A percentile compares a stretch with the other conserved stretches of the same genome.
Evolutionary conservation across 2,113 vertebrate species (phyloP).

Genomic region (Solea senegalensis): DNA sequence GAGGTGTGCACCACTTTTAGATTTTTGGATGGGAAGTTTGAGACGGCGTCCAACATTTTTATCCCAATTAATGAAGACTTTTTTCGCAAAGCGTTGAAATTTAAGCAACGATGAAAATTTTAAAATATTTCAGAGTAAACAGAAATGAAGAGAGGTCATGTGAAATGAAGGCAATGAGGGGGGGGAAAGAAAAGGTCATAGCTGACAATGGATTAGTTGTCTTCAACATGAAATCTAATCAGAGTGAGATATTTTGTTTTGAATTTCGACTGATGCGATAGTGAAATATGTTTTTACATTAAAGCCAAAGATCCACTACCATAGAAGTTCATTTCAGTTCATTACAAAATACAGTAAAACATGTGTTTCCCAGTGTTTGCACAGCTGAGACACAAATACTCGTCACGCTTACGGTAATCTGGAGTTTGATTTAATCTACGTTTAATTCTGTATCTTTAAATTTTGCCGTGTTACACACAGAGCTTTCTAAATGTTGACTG

Average conservation of each 20-base stretch:
- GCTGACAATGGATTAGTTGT: background rate
- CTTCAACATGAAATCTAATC: background rate
- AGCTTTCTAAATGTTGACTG: background rate
- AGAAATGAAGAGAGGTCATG: slow-evolving; percentile 11
- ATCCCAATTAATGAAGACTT: background rate
- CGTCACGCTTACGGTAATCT: too few relatives aligned
- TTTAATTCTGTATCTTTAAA: background rate
- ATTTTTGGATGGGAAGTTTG: slow-evolving; percentile 3
- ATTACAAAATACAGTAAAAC: background rate
- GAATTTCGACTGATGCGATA: slow-evolving; percentile 14
- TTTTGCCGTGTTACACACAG: background rate
- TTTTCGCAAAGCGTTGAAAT: background rate
- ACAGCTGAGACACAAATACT: background rate
- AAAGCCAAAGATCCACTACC: slow-evolving; percentile 62
- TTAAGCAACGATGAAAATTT: background rate
- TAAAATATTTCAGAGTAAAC: background rate
- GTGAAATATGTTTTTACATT: slow-evolving; percentile 11
- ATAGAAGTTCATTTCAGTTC: slow-evolving; percentile 10
- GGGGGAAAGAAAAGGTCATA: background rate
- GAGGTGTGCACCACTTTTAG: background rate
- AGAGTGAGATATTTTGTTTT: slow-evolving; percentile 6
- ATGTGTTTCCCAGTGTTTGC: background rate
- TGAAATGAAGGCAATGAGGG: slow-evolving; percentile 21
- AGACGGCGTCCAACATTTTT: background rate
- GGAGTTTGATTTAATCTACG: background rate